Evolutionary conservation across 2,888 invertebrate species (phyloP), one percentile per base, ranked within the genome.

Genomic region (Aleiodes testaceus): DNA sequence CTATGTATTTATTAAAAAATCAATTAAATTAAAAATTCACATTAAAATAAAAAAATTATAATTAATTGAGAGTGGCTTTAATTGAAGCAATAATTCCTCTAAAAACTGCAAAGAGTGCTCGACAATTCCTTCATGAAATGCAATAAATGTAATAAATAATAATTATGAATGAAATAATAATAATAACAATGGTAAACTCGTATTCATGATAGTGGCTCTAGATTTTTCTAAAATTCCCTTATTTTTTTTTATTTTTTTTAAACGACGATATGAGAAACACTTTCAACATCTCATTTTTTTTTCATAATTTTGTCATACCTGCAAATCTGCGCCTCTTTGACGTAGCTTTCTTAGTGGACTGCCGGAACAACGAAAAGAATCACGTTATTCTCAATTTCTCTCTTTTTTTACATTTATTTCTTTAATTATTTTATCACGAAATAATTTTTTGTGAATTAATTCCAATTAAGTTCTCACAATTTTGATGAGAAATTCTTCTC

Each of bases 321-420:
- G 87, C 82, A 79, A 87, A 83, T 85, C 84, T 85, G 83, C 86
- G 84, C 82, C 84, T 82, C 84, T 86, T 87, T 82, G 83, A 84
- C 83, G 82, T 81, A 81, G 85, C 78, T 84, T 85, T 85, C 84
- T 84, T 85, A 85, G 85, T 84, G 81, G 84, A 85, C 87, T 87
- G 87, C 85, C 82, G 81, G 80, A 85, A 85, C 82, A 85, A 85
- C 81, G 81, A 85, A 85, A 85, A 85, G 77, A n/a, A 74, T 72
- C 72, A 52, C 22, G 65, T 72, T 71, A 61, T n/a, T n/a, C n/a
- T n/a, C n/a, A n/a, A n/a, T n/a, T n/a, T n/a, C n/a, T n/a, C n/a
- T n/a, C 66, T 69, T 42, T 69, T 63, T 20, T 26, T 26, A 3
- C 2, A 26, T 26, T 65, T 44, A 42, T 53, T 66, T 53, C 44